Conservation (phyloP, 2,797 vertebrate species). For the Oreochromis grahami region DNA sequence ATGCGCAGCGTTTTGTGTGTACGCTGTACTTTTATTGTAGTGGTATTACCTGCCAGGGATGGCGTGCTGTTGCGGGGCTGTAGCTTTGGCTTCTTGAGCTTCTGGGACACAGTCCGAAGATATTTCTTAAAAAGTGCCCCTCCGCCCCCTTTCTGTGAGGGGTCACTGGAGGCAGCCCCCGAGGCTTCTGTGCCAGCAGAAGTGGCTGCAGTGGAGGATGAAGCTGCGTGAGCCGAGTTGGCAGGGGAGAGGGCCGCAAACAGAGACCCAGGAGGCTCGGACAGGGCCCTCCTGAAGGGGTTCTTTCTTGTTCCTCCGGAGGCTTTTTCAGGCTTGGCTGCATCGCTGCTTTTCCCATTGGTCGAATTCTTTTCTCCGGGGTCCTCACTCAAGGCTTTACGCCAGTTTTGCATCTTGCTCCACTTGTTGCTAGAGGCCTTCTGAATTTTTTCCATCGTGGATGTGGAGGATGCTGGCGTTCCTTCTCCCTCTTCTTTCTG, state of each 20-base stretch:
- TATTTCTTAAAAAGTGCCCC: constrained; percentile 77
- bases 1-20: background rate
- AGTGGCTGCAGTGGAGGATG: background rate
- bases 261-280: constrained; percentile 72
- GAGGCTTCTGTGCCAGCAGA: constrained; percentile 33
- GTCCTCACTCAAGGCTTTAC: constrained; percentile 78
- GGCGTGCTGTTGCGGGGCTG: constrained; percentile 57
- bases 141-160: constrained; percentile 59
- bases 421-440: constrained; percentile 72
- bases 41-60: constrained; percentile 56
- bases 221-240: constrained; percentile 10
- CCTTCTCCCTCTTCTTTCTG: constrained; percentile 54
- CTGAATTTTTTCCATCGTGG: constrained; percentile 48
- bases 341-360: constrained; percentile 50
- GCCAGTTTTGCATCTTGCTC: constrained; percentile 82
- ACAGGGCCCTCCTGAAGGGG: constrained; percentile 85
- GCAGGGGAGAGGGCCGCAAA: constrained; percentile 31
- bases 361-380: constrained; percentile 29
- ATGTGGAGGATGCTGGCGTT: constrained; percentile 19
- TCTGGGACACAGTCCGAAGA: constrained; percentile 78
- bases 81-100: constrained; percentile 74
- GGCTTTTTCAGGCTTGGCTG: constrained; percentile 33
- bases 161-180: constrained; percentile 52
- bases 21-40: rapidly evolving
- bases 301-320: constrained; percentile 60